Conservation (phyloP, 2,888 invertebrate species). For the Callimorpha dominula region DNA sequence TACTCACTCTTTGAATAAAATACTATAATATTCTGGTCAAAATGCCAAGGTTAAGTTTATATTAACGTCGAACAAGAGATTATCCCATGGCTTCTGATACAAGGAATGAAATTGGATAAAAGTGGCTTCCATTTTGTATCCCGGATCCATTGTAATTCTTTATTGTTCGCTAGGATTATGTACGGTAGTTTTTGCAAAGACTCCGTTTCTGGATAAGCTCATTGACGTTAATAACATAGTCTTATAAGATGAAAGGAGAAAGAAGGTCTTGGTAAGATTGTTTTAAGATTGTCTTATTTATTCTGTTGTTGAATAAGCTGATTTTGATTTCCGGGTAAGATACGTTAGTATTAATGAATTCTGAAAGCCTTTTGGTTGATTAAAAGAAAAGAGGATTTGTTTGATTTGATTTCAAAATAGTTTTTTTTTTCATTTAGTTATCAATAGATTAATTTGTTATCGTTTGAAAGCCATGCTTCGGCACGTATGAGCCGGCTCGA, state of each 20-base stretch:
- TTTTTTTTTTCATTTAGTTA: too few relatives aligned
- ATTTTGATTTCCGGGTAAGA: too few relatives aligned
- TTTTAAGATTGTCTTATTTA: too few relatives aligned
- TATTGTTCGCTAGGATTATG: conserved; percentile 34
- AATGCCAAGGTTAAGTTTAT: not conserved
- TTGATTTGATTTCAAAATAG: too few relatives aligned
- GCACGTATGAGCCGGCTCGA: too few relatives aligned
- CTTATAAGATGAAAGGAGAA: conserved; percentile 11
- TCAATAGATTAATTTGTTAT: too few relatives aligned
- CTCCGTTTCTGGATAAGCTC: conserved; percentile 30
- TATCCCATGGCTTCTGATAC: conserved; percentile 28
- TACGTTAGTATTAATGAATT: too few relatives aligned
- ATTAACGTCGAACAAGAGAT: conserved; percentile 19
- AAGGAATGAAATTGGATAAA: conserved; percentile 42
- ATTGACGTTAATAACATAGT: conserved; percentile 23
- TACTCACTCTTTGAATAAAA: not conserved
- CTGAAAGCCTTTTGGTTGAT: too few relatives aligned
- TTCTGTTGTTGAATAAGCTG: too few relatives aligned
- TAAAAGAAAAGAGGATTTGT: too few relatives aligned
- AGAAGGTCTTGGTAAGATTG: too few relatives aligned
- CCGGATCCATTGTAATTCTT: conserved; percentile 22
- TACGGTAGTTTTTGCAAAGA: conserved; percentile 33
- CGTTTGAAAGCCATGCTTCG: too few relatives aligned
- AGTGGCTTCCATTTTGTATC: conserved; percentile 30
- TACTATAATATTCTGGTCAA: not conserved